These are phyloP conservation scores for Tyto alba DNA, from an alignment of 2,113 vertebrate species.

Conservation along the genomic window DNA sequence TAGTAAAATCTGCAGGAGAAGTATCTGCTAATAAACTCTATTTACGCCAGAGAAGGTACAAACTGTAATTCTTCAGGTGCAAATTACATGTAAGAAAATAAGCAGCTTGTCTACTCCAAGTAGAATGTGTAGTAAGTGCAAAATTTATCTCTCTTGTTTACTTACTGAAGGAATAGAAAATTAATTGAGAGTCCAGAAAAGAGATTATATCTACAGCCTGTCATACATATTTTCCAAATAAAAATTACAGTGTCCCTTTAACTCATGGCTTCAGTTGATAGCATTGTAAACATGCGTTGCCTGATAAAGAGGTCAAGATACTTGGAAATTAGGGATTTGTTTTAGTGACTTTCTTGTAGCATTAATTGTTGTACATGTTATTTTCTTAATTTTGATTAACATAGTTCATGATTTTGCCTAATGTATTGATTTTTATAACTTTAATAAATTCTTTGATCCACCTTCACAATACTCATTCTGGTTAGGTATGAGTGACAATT, in stretches of 20 bases:
- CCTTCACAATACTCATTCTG: not conserved
- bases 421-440: not conserved
- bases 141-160: not conserved
- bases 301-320: not conserved
- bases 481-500: not conserved
- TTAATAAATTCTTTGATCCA: constrained; percentile 6
- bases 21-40: not conserved
- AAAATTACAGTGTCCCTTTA: constrained; percentile 47
- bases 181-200: not conserved
- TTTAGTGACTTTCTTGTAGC: not conserved
- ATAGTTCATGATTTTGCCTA: not conserved
- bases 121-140: not conserved
- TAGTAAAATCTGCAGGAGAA: not conserved
- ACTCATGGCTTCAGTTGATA: not conserved
- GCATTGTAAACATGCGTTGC: not conserved
- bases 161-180: not conserved
- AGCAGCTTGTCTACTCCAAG: not conserved
- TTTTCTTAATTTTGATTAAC: constrained; percentile 29
- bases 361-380: not conserved
- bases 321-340: not conserved
- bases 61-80: not conserved
- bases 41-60: not conserved
- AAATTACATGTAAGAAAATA: not conserved
- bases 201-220: not conserved
- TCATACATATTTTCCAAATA: not conserved